Evolutionary conservation across 2,888 invertebrate genomes (phyloP), one percentile per base, ranked within the genome.

Genomic region (Clostera curtula): DNA sequence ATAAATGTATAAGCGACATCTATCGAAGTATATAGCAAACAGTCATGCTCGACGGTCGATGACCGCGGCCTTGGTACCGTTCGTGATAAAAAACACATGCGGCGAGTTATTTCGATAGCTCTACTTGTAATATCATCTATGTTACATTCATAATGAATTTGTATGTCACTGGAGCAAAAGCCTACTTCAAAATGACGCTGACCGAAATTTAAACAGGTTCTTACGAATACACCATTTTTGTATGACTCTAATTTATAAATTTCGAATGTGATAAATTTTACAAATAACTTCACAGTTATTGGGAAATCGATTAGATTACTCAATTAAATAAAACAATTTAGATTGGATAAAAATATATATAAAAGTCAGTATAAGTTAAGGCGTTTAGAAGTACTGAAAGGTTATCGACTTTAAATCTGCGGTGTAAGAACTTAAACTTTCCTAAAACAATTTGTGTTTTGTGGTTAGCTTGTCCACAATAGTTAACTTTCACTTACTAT

Each of bases 31-130:
- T 4, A 13, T 4, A n/a, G 22, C 5, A 43, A 51, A 47, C 31
- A 17, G 10, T 5, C 7, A 12, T n/a, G n/a, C 6, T 15, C 27
- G 24, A 26, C 40, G 52, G 52, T 40, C 55, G 50, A 46, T 39
- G 48, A 53, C 61, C 57, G 57, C 61, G 61, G 39, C 54, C 47
- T 55, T 55, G 40, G 34, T 60, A 59, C 55, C 49, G 54, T 56
- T 62, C 51, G 20, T 36, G 33, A 44, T 52, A 42, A 39, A 27
- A n/a, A 25, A 42, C 19, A 25, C 24, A 25, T 23, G 15, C 11
- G 6, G n/a, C n/a, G n/a, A n/a, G n/a, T n/a, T n/a, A n/a, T n/a
- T 15, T 14, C 14, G 8, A 6, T 7, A n/a, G 7, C 19, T 1
- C 4, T 8, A 10, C 8, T 2, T 15, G 10, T 3, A 6, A 8